Evolutionary conservation across 2,888 invertebrate genomes (phyloP), one percentile per base, ranked within the genome.

Genomic region (Harmothoe impar): DNA sequence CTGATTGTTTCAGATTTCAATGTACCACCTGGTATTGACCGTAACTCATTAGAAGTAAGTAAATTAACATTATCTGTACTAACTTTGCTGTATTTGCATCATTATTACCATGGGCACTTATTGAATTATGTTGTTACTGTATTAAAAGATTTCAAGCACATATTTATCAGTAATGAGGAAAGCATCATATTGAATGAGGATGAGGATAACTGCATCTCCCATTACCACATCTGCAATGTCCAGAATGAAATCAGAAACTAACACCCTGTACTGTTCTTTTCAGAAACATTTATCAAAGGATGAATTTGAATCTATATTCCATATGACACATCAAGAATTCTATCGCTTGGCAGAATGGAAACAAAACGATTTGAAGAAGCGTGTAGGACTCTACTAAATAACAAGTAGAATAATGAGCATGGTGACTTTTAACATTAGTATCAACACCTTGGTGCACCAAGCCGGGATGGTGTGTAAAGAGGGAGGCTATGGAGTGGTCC

Each of bases 331-430:
- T 94, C 97, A 97, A 93, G 99, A 99, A 95, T 99, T 99, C 97
- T 99, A 99, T 97, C 97, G 99, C 96, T 97, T 99, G 96, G 99
- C 99, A 93, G 98, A 98, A 96, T 99, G 99, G 99, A 98, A 99
- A 96, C 97, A 99, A 95, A 99, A 98, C 96, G 99, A 99, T 96
- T 97, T 99, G 95, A 99, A 99, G 97, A 97, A 98, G 93, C 98
- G 99, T 95, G 98, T 98, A 92, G 97, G 98, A 94, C 97, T 99
- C 93, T 99, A 99, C 97, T 99, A 97, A 78, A 72, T 10, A 72
- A 78, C 17, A 78, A 10, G 78, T 33, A 78, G 78, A 78, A 3
- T 7, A 68, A 68, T 5, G n/a, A 78, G 3, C 78, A 5, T 35
- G 33, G 25, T 35, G 35, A 78, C 25, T 78, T 29, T 78, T 78